Conservation (phyloP, 2,888 invertebrate genomes). For the Agriopis aurantiaria region DNA sequence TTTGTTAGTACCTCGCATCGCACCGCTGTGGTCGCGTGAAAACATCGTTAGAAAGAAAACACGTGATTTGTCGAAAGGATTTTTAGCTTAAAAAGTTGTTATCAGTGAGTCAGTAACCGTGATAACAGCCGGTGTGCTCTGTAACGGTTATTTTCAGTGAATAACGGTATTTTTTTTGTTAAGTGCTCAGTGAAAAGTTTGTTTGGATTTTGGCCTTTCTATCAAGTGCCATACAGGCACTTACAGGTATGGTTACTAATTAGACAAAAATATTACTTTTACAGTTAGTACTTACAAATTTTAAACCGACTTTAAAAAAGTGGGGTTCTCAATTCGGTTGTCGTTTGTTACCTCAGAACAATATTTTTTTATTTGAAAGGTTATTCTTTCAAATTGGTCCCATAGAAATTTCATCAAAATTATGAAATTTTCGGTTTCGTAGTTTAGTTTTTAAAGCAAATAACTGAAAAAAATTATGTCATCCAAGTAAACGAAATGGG, state of each 20-base stretch:
- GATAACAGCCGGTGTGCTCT: slow-evolving; percentile 40
- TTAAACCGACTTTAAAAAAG: too few species aligned
- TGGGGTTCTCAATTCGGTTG: too few species aligned
- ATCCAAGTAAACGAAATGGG: too few species aligned
- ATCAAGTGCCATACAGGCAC: slow-evolving; percentile 46
- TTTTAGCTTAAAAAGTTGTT: slow-evolving; percentile 40
- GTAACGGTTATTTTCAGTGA: slow-evolving; percentile 26
- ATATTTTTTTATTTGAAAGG: too few species aligned
- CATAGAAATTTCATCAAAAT: too few species aligned
- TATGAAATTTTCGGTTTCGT: too few species aligned
- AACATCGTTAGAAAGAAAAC: slow-evolving; percentile 47
- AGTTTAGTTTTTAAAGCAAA: too few species aligned
- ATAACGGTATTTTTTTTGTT: slow-evolving; percentile 26
- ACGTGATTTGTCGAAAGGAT: slow-evolving; percentile 43
- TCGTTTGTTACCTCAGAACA: too few species aligned
- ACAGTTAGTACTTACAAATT: background rate
- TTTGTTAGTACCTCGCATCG: slow-evolving; percentile 50
- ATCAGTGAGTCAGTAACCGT: slow-evolving; percentile 51
- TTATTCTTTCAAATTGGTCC: too few species aligned
- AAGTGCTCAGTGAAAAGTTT: slow-evolving; percentile 20
- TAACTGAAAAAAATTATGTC: too few species aligned
- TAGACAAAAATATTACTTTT: background rate
- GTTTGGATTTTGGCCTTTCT: slow-evolving; percentile 29
- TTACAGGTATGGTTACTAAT: slow-evolving; percentile 32
- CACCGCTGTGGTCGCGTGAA: slow-evolving; percentile 54